Base-by-base conservation (phyloP, 30 jellyfish, hydroid and myxozoan genomes). In the Morbakka virulenta region DNA sequence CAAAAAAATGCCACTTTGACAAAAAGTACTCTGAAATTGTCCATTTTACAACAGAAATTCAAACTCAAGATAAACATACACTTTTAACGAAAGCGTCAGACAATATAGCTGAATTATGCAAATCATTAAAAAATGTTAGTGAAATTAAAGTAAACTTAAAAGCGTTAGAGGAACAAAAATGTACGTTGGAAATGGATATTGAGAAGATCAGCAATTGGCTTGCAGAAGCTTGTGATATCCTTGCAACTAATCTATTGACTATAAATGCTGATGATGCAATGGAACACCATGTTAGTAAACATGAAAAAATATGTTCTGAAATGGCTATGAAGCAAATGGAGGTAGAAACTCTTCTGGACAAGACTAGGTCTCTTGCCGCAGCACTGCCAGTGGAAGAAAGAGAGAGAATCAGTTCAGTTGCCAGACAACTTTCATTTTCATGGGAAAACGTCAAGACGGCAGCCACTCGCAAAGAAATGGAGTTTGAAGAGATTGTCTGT, bases 401-500 rank as follows among this genome's bases (percentile, higher is more conserved):
- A 9, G 22, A 65, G 3, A 52, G 28, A 3, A 35, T 83, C 70
- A 73, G 65, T 41, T 82, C 32, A 66, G 74, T 65, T 62, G 51
- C 73, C 32, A 81, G 64, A 61, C 62, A 34, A 65, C 30, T 73
- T 52, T 62, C 48, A 11, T 65, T 22, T 36, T 65, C 50, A 64
- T 83, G 87, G 94, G 74, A 81, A 67, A 52, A 52, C 50, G n/a
- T 83, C 67, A 63, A 85, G 52, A 78, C 67, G 51, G 50, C 82
- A 53, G 94, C 87, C 1, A 71, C 83, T 63, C 50, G 30, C 72
- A 76, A 48, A 21, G 94, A 83, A 48, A 13, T 80, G 41, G 49
- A 50, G 28, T 79, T 87, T 35, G 96, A 87, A 31, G 52, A 69
- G 28, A 62, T 73, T 53, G 62, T 87, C 35, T 28, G 85, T 0